Base-by-base conservation (phyloP, 2,113 vertebrate species). In the Lepidothrix coronata region DNA sequence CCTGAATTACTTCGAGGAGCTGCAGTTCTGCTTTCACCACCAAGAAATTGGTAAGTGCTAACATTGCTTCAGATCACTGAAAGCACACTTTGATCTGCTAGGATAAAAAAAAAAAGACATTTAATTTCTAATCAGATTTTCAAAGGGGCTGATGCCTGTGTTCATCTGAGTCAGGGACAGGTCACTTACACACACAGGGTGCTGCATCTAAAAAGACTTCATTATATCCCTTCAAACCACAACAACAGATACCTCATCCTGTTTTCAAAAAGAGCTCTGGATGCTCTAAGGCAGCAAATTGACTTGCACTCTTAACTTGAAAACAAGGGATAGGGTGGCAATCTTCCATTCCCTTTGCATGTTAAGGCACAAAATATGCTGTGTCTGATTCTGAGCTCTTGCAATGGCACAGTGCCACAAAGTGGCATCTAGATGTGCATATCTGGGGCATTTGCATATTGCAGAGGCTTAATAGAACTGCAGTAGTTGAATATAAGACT, bases 381-480 rank as follows among this genome's bases (percentile, higher is more conserved):
- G 28, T 28, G 46, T 71, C 63, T 61, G 46, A 80, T 78, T 81
- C 65, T 71, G 75, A 80, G 79, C 24, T 82, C 30, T n/a, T 46
- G 33, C 57, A 78, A 7, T 67, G 49, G 73, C 74, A 82, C 31
- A 37, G 20, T 41, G 58, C 54, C 54, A 73, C 37, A 30, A 72
- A 91, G 25, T 54, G 46, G 39, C 70, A 92, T 86, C 59, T 77
- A 79, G 41, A 88, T 57, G 31, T 65, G 73, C 35, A 1, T 62
- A 88, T 83, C n/a, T 94, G 43, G 91, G 65, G 27, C 27, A 77
- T 91, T 80, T 86, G 68, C 83, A 89, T 88, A 77, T 51, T 93
- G 91, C 72, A 97, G 72, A 74, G 63, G 72, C 86, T 95, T 96
- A 93, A 91, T 0, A 77, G 46, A 74, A 83, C 63, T 91, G 67